A percentile compares a stretch with the other conserved stretches of the same genome.
These are phyloP conservation scores for Sphaeramia orbicularis DNA, from an alignment of 2,797 vertebrate genomes.

Conservation along the genomic window DNA sequence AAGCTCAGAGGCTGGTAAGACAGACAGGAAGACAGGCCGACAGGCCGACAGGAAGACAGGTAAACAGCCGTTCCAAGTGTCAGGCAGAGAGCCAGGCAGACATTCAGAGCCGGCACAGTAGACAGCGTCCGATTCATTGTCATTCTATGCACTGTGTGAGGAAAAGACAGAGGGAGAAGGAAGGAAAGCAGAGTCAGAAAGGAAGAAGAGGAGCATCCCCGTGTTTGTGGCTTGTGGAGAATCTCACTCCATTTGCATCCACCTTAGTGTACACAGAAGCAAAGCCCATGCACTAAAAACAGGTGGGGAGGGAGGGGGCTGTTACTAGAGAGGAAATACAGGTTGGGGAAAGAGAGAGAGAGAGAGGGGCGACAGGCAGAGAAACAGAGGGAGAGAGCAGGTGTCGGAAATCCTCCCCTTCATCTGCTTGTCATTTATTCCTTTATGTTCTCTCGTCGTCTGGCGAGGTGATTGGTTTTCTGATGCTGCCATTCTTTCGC, in stretches of 20 bases:
- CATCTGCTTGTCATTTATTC: slow-evolving; percentile 82
- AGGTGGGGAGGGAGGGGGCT: slow-evolving; percentile 35
- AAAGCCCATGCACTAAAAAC: slow-evolving; percentile 45
- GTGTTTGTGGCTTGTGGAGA: slow-evolving; percentile 58
- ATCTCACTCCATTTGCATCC: slow-evolving; percentile 57
- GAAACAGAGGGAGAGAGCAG: slow-evolving; percentile 74
- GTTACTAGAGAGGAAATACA: slow-evolving; percentile 66
- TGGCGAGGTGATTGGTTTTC: slow-evolving; percentile 75
- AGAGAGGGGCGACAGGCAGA: slow-evolving; percentile 33
- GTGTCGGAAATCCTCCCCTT: slow-evolving; percentile 80
- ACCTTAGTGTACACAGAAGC: slow-evolving; percentile 46
- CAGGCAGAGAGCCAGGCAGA: slow-evolving; percentile 68
- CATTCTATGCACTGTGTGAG: slow-evolving; percentile 65
- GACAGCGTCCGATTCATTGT: slow-evolving; percentile 65
- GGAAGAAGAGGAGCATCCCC: slow-evolving; percentile 41
- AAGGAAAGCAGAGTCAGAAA: slow-evolving; percentile 24
- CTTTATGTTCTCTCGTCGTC: slow-evolving; percentile 68
- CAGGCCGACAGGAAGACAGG: slow-evolving; percentile 52
- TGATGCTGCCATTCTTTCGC: slow-evolving; percentile 52
- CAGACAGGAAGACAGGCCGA: slow-evolving; percentile 39
- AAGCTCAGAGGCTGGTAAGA: slow-evolving; percentile 51
- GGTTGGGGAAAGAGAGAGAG: slow-evolving; percentile 38
- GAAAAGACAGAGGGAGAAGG: slow-evolving; percentile 44
- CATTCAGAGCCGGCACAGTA: slow-evolving; percentile 58
- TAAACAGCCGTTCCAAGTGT: slow-evolving; percentile 57